A percentile compares a stretch with the other conserved stretches of the same genome.
phyloP scores from a whole-genome alignment of 2,888 invertebrate genomes.

The Zhuqinia jingwanae region DNA sequence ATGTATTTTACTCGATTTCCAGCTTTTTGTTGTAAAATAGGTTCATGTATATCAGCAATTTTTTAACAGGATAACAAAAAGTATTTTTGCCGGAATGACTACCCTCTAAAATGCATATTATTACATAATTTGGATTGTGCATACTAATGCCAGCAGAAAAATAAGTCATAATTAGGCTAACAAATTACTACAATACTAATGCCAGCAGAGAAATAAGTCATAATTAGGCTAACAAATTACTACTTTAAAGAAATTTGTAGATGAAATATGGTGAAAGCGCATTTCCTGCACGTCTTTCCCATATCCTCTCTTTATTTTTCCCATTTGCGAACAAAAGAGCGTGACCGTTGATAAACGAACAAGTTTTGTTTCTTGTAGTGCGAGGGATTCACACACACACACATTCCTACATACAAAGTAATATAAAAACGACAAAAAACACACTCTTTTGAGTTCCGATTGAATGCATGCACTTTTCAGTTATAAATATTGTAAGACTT shows the following conservation, averaged over 20 bases:
- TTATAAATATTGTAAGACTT: conserved; percentile 42
- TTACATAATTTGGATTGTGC: too few relatives aligned
- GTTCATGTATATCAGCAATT: too few relatives aligned
- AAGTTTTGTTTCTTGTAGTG: neutral
- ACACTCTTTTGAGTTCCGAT: neutral
- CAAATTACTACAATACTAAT: conserved; percentile 13
- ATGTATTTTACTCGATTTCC: neutral
- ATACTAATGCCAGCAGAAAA: neutral
- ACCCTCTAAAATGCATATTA: too few relatives aligned
- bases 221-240: conserved; percentile 48
- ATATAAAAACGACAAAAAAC: too few relatives aligned
- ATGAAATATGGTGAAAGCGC: conserved; percentile 45
- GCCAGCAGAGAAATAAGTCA: neutral
- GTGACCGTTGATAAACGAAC: too few relatives aligned
- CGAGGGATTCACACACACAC: too few relatives aligned
- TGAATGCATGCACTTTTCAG: neutral
- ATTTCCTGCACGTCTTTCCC: conserved; percentile 25
- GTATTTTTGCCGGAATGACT: too few relatives aligned
- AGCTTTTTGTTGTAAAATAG: too few relatives aligned
- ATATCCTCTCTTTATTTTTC: too few relatives aligned
- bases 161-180: conserved; percentile 30
- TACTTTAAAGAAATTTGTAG: neutral
- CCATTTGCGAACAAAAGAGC: neutral
- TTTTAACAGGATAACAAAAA: too few relatives aligned
- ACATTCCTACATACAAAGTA: too few relatives aligned